Base-by-base conservation (phyloP, 2,797 vertebrate species). In the Emys orbicularis region DNA sequence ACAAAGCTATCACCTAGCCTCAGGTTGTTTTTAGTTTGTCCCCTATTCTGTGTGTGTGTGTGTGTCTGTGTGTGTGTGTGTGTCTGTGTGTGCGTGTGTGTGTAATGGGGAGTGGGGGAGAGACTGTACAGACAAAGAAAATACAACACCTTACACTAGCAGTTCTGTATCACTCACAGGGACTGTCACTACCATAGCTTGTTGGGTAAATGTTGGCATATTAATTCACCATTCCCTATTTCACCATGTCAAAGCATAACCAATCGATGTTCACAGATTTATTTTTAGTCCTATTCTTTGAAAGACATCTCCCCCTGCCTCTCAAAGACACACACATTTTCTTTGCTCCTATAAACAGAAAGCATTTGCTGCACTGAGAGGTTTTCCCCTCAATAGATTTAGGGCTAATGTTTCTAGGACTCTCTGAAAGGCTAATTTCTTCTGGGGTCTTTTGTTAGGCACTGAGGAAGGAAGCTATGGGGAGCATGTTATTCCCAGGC, bases 311-410 rank as follows among this genome's bases (percentile, higher is more conserved):
- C 25, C 41, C 44, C 44, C 44, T 76, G 34, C 2, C 49, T 31
- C n/a, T 72, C n/a, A 5, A 1, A 18, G 50, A 61, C 37, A 27
- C 49, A 29, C 0, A 0, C 4, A 80, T 37, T 34, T 72, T 65
- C 88, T 90, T 72, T 49, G 49, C 18, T 82, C 57, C 52, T 53
- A 81, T 79, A 47, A 86, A 50, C 25, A 90, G 44, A 93, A 84
- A 18, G 6, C 21, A 6, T 3, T 65, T 57, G 16, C 19, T 31
- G 29, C 10, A 31, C 31, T 74, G n/a, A 44, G 9, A 92, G 52
- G 83, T 6, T 8, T 68, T 74, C 53, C 19, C 3, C 12, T 23
- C 65, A 8, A 5, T 0, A 23, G 2, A 44, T 76, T 16, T 50
- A 37, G 81, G 31, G 34, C 21, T 23, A 37, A 34, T 2, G 8